A percentile compares a stretch with the other conserved stretches of the same genome.
phyloP scores from a whole-genome alignment of 2,888 invertebrate species.

The Eristalinus sepulchralis region DNA sequence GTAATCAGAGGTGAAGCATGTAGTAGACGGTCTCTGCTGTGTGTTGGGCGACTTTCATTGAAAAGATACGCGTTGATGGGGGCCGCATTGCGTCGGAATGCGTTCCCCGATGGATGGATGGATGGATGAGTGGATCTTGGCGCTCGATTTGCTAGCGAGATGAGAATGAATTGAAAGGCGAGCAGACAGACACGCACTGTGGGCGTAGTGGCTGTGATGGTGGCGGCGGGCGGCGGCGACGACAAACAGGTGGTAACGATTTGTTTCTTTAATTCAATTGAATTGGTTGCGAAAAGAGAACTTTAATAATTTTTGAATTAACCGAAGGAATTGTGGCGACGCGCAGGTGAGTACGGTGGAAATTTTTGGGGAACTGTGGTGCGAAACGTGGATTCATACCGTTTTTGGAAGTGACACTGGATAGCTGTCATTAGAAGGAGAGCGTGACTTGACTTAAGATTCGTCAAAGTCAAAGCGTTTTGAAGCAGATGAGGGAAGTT shows the following conservation, averaged over 20 bases:
- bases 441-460: no score
- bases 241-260: slow-evolving; percentile 26
- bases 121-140: slow-evolving; percentile 54
- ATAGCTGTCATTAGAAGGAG: no score
- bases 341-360: neutral
- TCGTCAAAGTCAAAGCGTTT: no score
- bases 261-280: neutral
- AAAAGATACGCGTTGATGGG: slow-evolving; percentile 55
- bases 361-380: neutral
- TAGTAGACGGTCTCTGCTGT: neutral
- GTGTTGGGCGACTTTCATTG: slow-evolving; percentile 39
- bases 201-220: slow-evolving; percentile 31
- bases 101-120: slow-evolving; percentile 48
- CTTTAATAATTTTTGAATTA: neutral
- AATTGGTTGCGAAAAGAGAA: neutral
- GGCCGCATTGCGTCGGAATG: slow-evolving; percentile 57
- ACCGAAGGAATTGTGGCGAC: neutral
- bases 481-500: no score
- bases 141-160: neutral
- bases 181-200: slow-evolving; percentile 13
- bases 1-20: slow-evolving; percentile 19
- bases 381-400: neutral
- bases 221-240: no score
- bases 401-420: no score
- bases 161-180: neutral